phyloP scores from a whole-genome alignment of 1,140 invertebrate species.

The Tetramorium simillimum region DNA sequence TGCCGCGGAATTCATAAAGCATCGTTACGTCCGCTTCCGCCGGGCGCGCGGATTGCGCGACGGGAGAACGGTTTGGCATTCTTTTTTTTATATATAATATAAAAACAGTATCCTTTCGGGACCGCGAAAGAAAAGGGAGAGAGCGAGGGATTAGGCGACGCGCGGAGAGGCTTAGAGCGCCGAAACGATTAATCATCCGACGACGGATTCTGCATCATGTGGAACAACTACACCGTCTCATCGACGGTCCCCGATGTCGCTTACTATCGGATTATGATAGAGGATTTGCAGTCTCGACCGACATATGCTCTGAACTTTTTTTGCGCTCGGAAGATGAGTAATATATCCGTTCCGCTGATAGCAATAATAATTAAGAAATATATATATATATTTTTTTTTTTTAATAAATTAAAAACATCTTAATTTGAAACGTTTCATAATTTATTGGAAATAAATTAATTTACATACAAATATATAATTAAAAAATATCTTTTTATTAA shows the following conservation, averaged over 20 bases:
- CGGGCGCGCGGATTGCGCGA: neutral
- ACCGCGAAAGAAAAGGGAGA: neutral
- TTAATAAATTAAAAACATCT: neutral
- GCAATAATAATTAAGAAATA: neutral
- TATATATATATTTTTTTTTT: neutral
- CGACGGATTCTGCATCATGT: conserved; percentile 30
- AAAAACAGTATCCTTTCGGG: conserved; percentile 5
- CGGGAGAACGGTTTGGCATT: neutral
- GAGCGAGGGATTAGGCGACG: no score
- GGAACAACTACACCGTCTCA: conserved; percentile 58
- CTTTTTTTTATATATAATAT: no score
- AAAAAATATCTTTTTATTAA: neutral
- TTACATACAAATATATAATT: neutral
- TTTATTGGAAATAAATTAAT: no score
- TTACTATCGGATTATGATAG: conserved; percentile 64
- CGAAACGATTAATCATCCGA: conserved; percentile 65
- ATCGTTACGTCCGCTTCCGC: conserved; percentile 46
- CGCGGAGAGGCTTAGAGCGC: no score
- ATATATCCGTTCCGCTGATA: neutral
- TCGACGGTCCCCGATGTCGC: conserved; percentile 53
- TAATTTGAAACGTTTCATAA: no score
- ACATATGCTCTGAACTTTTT: conserved; percentile 59
- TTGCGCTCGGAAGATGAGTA: neutral
- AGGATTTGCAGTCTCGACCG: conserved; percentile 51
- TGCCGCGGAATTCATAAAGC: conserved; percentile 52